Conservation (phyloP, 2,888 invertebrate species). For the Drosophila algonquin region DNA sequence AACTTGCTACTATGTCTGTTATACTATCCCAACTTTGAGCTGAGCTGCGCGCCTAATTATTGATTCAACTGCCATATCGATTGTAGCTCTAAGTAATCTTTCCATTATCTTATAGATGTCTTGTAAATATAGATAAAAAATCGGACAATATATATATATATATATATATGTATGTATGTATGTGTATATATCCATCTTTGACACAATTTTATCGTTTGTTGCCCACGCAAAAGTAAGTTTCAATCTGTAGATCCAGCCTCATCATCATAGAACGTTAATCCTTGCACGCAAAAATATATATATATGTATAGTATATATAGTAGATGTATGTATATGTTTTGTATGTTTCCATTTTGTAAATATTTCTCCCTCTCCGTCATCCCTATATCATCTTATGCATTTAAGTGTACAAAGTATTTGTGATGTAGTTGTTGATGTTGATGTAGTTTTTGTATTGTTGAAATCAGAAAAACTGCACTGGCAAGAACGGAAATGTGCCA, state of each 20-base stretch:
- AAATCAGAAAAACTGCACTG: conserved; percentile 82
- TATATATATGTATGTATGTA: conserved; percentile 52
- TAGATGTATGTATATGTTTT: conserved; percentile 42
- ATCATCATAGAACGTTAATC: conserved; percentile 52
- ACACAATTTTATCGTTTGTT: conserved; percentile 21
- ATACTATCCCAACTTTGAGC: conserved; percentile 58
- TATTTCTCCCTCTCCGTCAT: conserved; percentile 51
- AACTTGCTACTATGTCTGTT: conserved; percentile 42
- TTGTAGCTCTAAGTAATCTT: conserved; percentile 49
- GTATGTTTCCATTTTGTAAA: conserved; percentile 64
- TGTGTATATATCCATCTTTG: conserved; percentile 28
- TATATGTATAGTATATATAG: conserved; percentile 49
- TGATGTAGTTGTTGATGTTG: conserved; percentile 53
- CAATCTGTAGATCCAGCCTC: conserved; percentile 62
- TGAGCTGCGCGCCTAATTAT: conserved; percentile 42
- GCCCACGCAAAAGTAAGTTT: conserved; percentile 61
- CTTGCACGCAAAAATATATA: conserved; percentile 71
- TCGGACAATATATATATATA: conserved; percentile 64
- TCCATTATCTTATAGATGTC: conserved; percentile 70
- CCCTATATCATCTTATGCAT: conserved; percentile 36
- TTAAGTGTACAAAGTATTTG: conserved; percentile 67
- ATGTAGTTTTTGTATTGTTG: conserved; percentile 45
- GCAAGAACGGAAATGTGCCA: conserved; percentile 82
- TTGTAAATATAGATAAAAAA: conserved; percentile 69
- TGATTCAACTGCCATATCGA: conserved; percentile 44